These are phyloP conservation scores for Pipa parva DNA, from an alignment of 2,113 vertebrate species.

Conservation along the genomic window DNA sequence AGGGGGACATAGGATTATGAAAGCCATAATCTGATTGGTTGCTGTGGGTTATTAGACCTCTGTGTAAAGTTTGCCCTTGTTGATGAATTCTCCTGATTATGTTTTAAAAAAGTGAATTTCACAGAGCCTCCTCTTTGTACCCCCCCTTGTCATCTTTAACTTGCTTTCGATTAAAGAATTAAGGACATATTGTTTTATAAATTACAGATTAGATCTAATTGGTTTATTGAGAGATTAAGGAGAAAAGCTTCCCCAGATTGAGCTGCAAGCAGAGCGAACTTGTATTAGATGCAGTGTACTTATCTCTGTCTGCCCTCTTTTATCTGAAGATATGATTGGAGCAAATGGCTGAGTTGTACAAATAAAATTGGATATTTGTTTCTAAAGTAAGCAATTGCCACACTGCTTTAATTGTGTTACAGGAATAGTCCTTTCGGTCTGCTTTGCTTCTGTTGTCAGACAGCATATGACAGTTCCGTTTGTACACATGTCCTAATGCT, in stretches of 20 bases:
- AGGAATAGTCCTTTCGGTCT: neutral
- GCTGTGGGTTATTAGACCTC: no score
- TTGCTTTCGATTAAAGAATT: no score
- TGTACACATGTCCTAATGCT: no score
- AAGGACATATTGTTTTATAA: no score
- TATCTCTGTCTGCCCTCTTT: slow-evolving; percentile 10
- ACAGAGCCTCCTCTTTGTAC: no score
- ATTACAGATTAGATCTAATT: slow-evolving; percentile 26
- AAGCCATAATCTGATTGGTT: no score
- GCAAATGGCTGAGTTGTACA: neutral
- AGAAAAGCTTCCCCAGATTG: slow-evolving; percentile 13
- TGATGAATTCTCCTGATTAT: no score
- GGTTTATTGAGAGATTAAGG: slow-evolving; percentile 23
- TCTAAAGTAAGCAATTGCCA: neutral
- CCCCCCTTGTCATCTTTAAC: no score
- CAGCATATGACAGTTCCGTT: no score
- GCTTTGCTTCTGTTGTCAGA: neutral
- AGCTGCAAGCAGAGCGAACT: slow-evolving; percentile 32
- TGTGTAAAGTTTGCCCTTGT: no score
- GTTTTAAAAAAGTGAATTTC: no score
- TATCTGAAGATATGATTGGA: neutral
- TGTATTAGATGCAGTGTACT: slow-evolving; percentile 11
- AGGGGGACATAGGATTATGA: no score
- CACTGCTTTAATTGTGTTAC: neutral
- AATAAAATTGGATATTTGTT: neutral